phyloP scores from a whole-genome alignment of 1,140 invertebrate species.

The Euwallacea fornicatus region DNA sequence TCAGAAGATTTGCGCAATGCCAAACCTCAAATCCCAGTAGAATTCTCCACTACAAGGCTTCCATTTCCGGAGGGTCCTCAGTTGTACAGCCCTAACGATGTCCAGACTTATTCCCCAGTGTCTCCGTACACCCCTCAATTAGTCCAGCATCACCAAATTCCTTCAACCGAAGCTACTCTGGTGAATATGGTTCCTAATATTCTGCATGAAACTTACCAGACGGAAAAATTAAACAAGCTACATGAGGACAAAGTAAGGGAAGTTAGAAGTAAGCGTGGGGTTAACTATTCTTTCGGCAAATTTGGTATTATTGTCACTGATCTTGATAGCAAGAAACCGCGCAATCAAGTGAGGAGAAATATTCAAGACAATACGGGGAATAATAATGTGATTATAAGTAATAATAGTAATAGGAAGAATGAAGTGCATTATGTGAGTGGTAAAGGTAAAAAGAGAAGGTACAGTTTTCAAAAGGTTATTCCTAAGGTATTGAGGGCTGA shows the following conservation, averaged over 20 bases:
- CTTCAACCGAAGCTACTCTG: background rate
- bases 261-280: background rate
- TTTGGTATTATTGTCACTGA: constrained; percentile 11
- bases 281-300: constrained; percentile 27
- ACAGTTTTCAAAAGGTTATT: constrained; percentile 9
- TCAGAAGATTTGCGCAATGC: constrained; percentile 14
- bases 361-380: background rate
- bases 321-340: background rate
- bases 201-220: background rate
- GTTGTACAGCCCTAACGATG: constrained; percentile 1
- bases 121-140: constrained; percentile 18
- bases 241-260: constrained; percentile 12
- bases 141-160: background rate
- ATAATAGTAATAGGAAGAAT: constrained; percentile 13
- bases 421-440: background rate
- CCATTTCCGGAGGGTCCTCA: background rate
- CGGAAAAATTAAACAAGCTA: background rate
- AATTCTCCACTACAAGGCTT: background rate
- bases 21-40: constrained; percentile 8
- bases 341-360: background rate
- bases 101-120: constrained; percentile 10
- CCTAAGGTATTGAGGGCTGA: constrained; percentile 20
- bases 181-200: background rate
- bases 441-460: background rate
- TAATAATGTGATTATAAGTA: constrained; percentile 19